These are phyloP conservation scores for Oscheius onirici DNA, from an alignment of 2,888 invertebrate species.

Conservation along the genomic window DNA sequence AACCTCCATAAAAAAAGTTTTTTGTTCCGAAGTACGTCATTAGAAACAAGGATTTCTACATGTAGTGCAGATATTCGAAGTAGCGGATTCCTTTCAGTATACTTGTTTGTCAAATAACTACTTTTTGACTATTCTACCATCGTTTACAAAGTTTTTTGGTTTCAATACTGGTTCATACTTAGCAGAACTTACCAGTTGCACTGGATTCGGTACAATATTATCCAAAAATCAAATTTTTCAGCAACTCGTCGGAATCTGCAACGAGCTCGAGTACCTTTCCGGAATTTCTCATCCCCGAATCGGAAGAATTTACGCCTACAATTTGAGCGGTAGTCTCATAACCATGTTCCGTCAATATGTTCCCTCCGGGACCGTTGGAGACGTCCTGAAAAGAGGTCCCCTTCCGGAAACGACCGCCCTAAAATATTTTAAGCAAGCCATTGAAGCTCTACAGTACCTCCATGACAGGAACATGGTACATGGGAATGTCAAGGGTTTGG, in stretches of 20 bases:
- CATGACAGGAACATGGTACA: conserved; percentile 41
- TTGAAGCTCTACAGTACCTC: conserved; percentile 41
- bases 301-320: conserved; percentile 34
- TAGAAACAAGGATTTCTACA: too few relatives aligned
- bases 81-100: too few relatives aligned
- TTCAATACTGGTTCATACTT: too few relatives aligned
- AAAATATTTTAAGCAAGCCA: conserved; percentile 39
- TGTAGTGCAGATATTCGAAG: too few relatives aligned
- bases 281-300: conserved; percentile 37
- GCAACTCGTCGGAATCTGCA: conserved; percentile 31
- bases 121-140: too few relatives aligned
- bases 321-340: conserved; percentile 19
- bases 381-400: conserved; percentile 41
- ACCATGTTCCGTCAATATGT: conserved; percentile 46
- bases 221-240: background rate
- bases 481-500: conserved; percentile 44
- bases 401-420: conserved; percentile 29
- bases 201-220: background rate
- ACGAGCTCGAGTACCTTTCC: conserved; percentile 34
- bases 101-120: too few relatives aligned
- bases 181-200: too few relatives aligned
- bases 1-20: too few relatives aligned
- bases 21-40: too few relatives aligned
- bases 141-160: too few relatives aligned
- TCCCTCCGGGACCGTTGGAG: conserved; percentile 47